Conservation (phyloP, 37 sponge, comb jelly and placozoan genomes). For the Beroe forskalii region DNA sequence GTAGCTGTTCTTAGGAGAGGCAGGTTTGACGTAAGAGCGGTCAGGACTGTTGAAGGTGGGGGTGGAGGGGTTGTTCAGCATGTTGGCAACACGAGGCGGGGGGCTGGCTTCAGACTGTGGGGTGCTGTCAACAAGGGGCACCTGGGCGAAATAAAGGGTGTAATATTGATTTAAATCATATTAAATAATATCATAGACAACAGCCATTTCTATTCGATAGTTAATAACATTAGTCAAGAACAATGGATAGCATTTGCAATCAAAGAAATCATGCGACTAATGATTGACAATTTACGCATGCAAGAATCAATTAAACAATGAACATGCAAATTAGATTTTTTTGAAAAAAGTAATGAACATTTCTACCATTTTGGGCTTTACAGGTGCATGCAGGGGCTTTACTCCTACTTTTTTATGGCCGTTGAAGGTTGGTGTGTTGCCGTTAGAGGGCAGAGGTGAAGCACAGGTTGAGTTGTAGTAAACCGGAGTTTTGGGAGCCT, state of each 20-base stretch:
- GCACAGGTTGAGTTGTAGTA: conserved; percentile 16
- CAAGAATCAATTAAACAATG: no score
- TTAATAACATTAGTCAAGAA: no score
- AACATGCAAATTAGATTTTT: no score
- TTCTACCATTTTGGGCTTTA: conserved; percentile 36
- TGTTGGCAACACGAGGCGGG: not conserved
- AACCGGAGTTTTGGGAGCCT: not conserved
- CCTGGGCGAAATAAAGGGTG: not conserved
- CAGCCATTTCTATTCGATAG: no score
- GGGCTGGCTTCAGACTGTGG: not conserved
- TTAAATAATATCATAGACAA: no score
- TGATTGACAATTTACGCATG: no score
- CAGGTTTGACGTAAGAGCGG: not conserved
- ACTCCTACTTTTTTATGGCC: not conserved
- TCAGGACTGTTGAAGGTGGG: conserved; percentile 59
- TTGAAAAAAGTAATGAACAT: no score
- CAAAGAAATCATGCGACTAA: no score
- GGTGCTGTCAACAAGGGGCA: not conserved
- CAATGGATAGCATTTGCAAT: no score
- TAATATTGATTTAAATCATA: no score
- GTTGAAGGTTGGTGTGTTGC: not conserved
- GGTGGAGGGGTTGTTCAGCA: not conserved
- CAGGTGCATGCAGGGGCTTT: not conserved
- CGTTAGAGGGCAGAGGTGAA: conserved; percentile 3
- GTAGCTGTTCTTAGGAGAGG: not conserved